phyloP scores from a whole-genome alignment of 1,140 invertebrate genomes.

The Brachionus rotundiformis region DNA sequence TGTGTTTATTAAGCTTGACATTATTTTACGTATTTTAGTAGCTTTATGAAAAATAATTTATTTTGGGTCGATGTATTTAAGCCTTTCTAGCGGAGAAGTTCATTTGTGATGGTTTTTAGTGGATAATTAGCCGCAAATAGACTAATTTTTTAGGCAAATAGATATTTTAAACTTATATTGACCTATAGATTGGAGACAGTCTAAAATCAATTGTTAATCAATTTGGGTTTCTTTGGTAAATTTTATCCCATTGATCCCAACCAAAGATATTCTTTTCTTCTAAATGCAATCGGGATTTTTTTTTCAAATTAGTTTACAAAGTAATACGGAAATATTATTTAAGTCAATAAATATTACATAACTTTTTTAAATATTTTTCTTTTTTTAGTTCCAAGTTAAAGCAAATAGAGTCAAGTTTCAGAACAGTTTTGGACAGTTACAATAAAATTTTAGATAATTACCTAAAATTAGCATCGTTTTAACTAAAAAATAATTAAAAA shows the following conservation, averaged over 20 bases:
- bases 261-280: too few relatives aligned
- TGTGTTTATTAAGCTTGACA: constrained; percentile 7
- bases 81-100: background rate
- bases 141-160: background rate
- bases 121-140: background rate
- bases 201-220: background rate
- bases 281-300: background rate
- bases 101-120: background rate
- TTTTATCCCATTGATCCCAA: background rate
- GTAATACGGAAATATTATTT: background rate
- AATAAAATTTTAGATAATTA: too few relatives aligned
- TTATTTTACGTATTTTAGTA: constrained; percentile 11
- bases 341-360: background rate
- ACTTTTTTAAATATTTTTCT: background rate
- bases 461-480: too few relatives aligned
- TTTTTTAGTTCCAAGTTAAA: background rate
- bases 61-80: background rate
- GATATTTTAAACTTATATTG: background rate
- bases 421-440: too few relatives aligned
- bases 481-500: too few relatives aligned
- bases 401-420: background rate
- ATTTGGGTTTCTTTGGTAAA: background rate
- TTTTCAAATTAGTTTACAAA: too few relatives aligned
- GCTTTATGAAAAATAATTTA: constrained; percentile 2
- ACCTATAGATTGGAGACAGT: background rate